Evolutionary conservation across 2,888 invertebrate species (phyloP).

Genomic region (Shargacucullia verbasci): DNA sequence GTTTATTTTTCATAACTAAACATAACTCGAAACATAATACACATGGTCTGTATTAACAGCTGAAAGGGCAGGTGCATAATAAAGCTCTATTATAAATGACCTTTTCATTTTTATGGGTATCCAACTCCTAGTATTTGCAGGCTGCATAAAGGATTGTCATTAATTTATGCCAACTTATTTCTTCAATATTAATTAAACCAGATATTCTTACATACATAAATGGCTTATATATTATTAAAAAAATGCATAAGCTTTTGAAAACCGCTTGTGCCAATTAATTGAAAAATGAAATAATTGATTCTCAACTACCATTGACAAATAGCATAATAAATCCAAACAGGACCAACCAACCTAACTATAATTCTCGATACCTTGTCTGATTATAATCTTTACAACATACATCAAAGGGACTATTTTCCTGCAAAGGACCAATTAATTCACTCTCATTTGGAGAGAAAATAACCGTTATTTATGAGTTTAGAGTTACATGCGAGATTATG

Average conservation of each 20-base stretch:
- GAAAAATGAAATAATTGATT: constrained; percentile 34
- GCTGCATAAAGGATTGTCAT: constrained; percentile 19
- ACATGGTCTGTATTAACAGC: constrained; percentile 29
- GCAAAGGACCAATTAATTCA: constrained; percentile 57
- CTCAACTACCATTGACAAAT: constrained; percentile 28
- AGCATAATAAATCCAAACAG: constrained; percentile 40
- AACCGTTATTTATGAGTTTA: constrained; percentile 75
- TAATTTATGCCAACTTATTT: neutral
- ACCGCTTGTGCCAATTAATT: constrained; percentile 1
- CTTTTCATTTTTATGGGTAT: constrained; percentile 25
- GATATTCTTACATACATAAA: too few species aligned
- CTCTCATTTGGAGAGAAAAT: constrained; percentile 69
- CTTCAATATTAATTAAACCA: too few species aligned
- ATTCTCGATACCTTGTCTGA: constrained; percentile 39
- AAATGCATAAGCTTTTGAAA: too few species aligned
- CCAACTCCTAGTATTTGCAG: constrained; percentile 11
- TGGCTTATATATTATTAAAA: too few species aligned
- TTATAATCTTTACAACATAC: constrained; percentile 47
- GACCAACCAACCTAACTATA: constrained; percentile 44
- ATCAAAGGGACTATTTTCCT: constrained; percentile 46
- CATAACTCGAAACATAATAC: constrained; percentile 7
- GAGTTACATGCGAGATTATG: constrained; percentile 69
- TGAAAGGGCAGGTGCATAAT: constrained; percentile 46
- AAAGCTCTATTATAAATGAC: constrained; percentile 22
- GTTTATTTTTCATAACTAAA: constrained; percentile 22